phyloP scores from a whole-genome alignment of 1,140 invertebrate species.

The Ephestia elutella region DNA sequence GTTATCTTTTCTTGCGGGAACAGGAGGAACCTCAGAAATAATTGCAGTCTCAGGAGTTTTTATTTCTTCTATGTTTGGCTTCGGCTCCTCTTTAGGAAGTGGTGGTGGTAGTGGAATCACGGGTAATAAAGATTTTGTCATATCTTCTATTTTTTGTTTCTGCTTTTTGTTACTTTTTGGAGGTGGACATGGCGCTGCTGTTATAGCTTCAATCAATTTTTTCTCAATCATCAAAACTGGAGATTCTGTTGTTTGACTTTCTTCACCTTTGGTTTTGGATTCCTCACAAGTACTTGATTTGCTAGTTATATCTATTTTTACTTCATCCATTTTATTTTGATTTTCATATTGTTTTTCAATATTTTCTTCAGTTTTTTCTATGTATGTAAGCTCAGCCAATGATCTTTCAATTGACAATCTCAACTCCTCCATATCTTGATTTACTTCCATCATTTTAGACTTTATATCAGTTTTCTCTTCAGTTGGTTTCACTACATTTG shows the following conservation, averaged over 20 bases:
- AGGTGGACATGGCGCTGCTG: not conserved
- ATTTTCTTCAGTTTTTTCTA: slow-evolving; percentile 48
- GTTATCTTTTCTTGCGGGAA: slow-evolving; percentile 47
- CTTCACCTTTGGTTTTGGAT: not conserved
- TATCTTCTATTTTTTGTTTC: not conserved
- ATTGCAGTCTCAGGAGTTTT: not conserved
- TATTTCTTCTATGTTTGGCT: not conserved
- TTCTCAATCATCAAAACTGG: not conserved
- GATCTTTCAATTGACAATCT: slow-evolving; percentile 61
- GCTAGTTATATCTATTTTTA: not conserved
- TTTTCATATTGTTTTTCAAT: slow-evolving; percentile 34
- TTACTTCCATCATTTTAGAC: slow-evolving; percentile 63
- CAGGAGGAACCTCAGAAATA: slow-evolving; percentile 22
- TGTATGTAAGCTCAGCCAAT: slow-evolving; percentile 49
- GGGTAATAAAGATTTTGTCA: not conserved
- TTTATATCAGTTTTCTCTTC: slow-evolving; percentile 54
- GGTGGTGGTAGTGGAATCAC: not conserved
- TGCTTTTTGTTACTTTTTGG: not conserved
- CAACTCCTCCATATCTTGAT: slow-evolving; percentile 61
- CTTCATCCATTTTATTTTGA: slow-evolving; percentile 17
- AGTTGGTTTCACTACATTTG: slow-evolving; percentile 16
- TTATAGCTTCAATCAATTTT: not conserved
- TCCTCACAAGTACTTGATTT: not conserved
- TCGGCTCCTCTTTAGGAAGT: not conserved
- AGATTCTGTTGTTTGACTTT: slow-evolving; percentile 1